A percentile compares a stretch with the other conserved stretches of the same genome.
Evolutionary conservation across 2,797 vertebrate species (phyloP).

Genomic region (Staurois parvus): DNA sequence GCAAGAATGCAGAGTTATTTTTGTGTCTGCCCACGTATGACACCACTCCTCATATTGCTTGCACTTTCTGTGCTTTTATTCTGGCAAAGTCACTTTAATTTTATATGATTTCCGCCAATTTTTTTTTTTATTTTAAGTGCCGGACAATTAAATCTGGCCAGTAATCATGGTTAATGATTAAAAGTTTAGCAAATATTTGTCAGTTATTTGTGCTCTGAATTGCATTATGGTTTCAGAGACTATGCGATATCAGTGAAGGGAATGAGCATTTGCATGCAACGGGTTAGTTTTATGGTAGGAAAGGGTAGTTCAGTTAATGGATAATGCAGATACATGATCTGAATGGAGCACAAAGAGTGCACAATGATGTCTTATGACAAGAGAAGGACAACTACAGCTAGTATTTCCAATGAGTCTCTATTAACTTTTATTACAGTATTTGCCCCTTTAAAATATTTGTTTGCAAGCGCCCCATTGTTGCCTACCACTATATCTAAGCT

Average conservation of each 20-base stretch:
- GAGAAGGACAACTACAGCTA: too few species aligned
- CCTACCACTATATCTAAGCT: too few species aligned
- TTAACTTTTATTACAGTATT: too few species aligned
- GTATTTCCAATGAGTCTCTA: too few species aligned
- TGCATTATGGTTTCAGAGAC: constrained; percentile 23
- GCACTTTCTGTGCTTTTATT: too few species aligned
- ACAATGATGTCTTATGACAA: too few species aligned
- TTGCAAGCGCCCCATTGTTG: too few species aligned
- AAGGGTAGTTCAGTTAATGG: constrained; percentile 34
- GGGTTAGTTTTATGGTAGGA: neutral
- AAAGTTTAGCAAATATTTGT: constrained; percentile 46
- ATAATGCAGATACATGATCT: neutral
- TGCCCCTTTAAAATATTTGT: too few species aligned
- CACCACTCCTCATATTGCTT: neutral
- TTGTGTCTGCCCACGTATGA: neutral
- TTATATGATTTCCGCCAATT: neutral
- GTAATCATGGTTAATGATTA: constrained; percentile 37
- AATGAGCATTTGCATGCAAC: constrained; percentile 1
- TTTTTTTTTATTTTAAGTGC: neutral
- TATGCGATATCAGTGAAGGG: neutral
- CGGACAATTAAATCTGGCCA: neutral
- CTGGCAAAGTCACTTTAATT: too few species aligned
- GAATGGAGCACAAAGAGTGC: too few species aligned
- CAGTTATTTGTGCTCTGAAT: constrained; percentile 40
- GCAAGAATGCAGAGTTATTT: constrained; percentile 2